Base-by-base conservation (phyloP, 1,140 invertebrate genomes). In the Drosophila serrata region DNA sequence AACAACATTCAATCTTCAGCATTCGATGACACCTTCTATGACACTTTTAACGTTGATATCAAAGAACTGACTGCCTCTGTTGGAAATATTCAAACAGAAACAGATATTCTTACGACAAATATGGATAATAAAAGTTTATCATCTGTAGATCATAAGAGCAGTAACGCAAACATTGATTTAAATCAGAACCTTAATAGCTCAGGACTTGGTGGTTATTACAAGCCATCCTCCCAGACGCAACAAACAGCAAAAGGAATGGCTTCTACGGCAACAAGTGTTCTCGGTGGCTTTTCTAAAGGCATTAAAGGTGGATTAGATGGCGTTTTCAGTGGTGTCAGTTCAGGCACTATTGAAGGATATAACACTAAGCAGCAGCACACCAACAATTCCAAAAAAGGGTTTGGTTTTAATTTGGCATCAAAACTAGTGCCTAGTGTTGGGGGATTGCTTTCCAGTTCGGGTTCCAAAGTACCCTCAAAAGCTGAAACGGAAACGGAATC, bases 1-100 rank as follows among this genome's bases (percentile, higher is more conserved):
- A 33, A 4, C 6, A 39, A 48, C 19, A 7, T 46, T 46, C 22
- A 27, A 29, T 55, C 46, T 4, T 40, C 64, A n/a, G 48, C 46
- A 9, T 92, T 92, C 12, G 87, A 92, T 58, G 91, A 92, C 39
- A 84, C 48, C n/a, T 92, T 92, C 43, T 92, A 92, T 42, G 88
- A 92, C 53, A 92, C 81, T 55, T 92, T 82, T 40, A 91, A 90
- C 73, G 91, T 92, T 7, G 91, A 92, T 60, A 42, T 92, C 19
- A 72, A 55, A n/a, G 58, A 69, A 9, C 57, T 92, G 12, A 90
- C 88, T 8, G 72, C 82, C 35, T 62, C 69, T 27, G 70, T 91
- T 27, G 62, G 42, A 3, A 53, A 72, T 17, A 57, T 58, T 45
- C 60, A 81, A 15, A 24, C 24, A 17, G 63, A 67, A 17, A 60